Evolutionary conservation across 2,888 invertebrate species (phyloP).

Genomic region (Watsonalla cultraria): DNA sequence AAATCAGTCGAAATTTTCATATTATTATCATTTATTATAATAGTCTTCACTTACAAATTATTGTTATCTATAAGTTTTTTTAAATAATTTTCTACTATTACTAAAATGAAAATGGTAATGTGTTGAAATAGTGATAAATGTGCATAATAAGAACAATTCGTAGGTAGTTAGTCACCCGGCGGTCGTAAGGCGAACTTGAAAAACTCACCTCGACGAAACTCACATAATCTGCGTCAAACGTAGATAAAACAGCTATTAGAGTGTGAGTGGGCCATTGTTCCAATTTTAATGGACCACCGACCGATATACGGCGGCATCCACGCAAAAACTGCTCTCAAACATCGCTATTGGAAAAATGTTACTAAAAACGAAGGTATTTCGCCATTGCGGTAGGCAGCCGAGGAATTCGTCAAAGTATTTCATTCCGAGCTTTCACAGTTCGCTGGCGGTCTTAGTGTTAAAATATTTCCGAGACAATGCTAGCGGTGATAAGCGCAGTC

Average conservation of each 20-base stretch:
- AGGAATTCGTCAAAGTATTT: constrained; percentile 72
- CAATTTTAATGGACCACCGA: constrained; percentile 72
- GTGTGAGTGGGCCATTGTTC: constrained; percentile 70
- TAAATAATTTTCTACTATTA: not conserved
- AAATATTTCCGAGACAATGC: constrained; percentile 59
- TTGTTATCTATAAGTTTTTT: too few relatives aligned
- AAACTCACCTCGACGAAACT: constrained; percentile 55
- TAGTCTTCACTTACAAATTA: too few relatives aligned
- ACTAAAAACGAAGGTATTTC: constrained; percentile 55
- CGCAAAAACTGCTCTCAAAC: constrained; percentile 62
- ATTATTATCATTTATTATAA: too few relatives aligned
- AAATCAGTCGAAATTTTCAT: too few relatives aligned
- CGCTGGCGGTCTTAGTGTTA: constrained; percentile 64
- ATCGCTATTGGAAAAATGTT: constrained; percentile 58
- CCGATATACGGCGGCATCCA: constrained; percentile 48
- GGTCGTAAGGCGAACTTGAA: constrained; percentile 38
- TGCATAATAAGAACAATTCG: constrained; percentile 1
- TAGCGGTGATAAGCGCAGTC: constrained; percentile 54
- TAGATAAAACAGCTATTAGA: constrained; percentile 71
- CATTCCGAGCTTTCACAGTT: constrained; percentile 72
- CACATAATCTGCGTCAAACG: constrained; percentile 70
- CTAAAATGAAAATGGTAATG: not conserved
- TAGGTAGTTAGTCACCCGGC: constrained; percentile 26
- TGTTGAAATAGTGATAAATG: not conserved
- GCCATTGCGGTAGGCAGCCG: constrained; percentile 60